Percentiles rank a stretch among this genome's conserved stretches.
These are phyloP conservation scores for Drosophila monieri DNA, from an alignment of 2,888 invertebrate genomes.

Conservation along the genomic window DNA sequence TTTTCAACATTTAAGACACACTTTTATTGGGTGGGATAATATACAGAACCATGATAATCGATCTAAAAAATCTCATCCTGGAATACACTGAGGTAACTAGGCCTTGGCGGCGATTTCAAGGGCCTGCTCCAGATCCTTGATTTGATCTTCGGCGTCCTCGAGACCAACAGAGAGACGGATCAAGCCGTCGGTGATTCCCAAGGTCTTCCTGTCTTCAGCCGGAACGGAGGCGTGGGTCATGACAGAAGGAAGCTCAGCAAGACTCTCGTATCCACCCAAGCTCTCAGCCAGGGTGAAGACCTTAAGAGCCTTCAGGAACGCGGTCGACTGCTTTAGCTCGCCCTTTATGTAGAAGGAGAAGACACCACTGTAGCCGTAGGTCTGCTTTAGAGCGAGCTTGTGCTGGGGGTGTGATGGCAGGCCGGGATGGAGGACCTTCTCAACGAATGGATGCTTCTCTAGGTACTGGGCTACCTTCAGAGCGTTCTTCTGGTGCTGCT, in stretches of 20 bases:
- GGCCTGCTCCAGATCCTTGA: slow-evolving; percentile 93
- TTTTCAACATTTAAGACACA: slow-evolving; percentile 2
- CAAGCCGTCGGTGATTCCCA: slow-evolving; percentile 93
- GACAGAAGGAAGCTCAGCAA: slow-evolving; percentile 95
- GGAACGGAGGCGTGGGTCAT: slow-evolving; percentile 99
- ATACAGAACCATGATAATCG: slow-evolving; percentile 10
- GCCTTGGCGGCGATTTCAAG: slow-evolving; percentile 85
- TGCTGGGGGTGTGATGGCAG: slow-evolving; percentile 94
- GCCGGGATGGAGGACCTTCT: slow-evolving; percentile 93
- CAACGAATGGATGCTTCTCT: slow-evolving; percentile 91
- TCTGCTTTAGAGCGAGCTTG: slow-evolving; percentile 90
- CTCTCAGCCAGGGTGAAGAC: slow-evolving; percentile 96
- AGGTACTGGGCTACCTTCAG: slow-evolving; percentile 92
- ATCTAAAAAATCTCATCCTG: slow-evolving; percentile 3
- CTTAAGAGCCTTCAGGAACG: slow-evolving; percentile 90
- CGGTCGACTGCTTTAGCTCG: slow-evolving; percentile 88
- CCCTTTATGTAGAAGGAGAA: slow-evolving; percentile 95
- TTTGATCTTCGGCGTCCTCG: slow-evolving; percentile 93
- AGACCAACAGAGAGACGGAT: slow-evolving; percentile 95
- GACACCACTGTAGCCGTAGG: slow-evolving; percentile 95
- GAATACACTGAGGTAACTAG: slow-evolving; percentile 22
- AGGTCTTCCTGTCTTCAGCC: slow-evolving; percentile 87
- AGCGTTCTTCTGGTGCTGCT: slow-evolving; percentile 92
- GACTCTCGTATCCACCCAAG: slow-evolving; percentile 96
- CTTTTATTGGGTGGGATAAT: slow-evolving; percentile 25